Base-by-base conservation (phyloP, 2,113 vertebrate genomes). In the Gadus macrocephalus region DNA sequence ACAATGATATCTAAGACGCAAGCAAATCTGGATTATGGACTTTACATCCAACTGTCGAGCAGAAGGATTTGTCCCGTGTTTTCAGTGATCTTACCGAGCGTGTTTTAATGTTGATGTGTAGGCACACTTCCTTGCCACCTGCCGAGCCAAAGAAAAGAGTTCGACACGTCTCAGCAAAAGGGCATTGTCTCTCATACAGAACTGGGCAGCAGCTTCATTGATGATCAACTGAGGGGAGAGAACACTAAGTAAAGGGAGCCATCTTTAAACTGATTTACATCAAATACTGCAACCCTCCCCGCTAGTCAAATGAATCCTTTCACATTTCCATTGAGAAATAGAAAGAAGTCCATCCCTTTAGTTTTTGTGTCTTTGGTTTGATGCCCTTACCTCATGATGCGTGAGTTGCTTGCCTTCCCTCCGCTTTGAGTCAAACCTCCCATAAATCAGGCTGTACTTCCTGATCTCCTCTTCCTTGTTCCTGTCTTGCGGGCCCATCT, bases 151-250 rank as follows among this genome's bases (percentile, higher is more conserved):
- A 1, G 96, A 97, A 83, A 98, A 98, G 66, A 99, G 94, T 82
- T 99, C 96, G 28, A 98, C 96, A 4, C 96, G 93, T 77, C 95
- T 91, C 75, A 98, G 87, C 78, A 99, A 84, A 71, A 98, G 91
- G 0, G 95, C 94, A 73, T 96, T 95, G 89, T 98, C 96, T 7
- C 95, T 92, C 83, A 96, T 94, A 85, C 97, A 99, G 89, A 98
- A 98, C 89, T 96, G 97, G 19, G 96, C 96, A 0, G 96, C 95
- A 0, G 96, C 96, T 82, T 98, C 97, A 0, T 98, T 98, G 90
- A 97, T 97, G 88, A 96, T 96, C 83, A 98, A 80, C 97, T 98
- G 87, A 70, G 79, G 77, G 72, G 38, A 74, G 75, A 78, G 82
- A 72, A 65, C n/a, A 80, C 11, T 22, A 55, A 71, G 62, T 69